Evolutionary conservation across 92 coral and sea anemone genomes (phyloP).

Genomic region (Epizoanthus stellaris): DNA sequence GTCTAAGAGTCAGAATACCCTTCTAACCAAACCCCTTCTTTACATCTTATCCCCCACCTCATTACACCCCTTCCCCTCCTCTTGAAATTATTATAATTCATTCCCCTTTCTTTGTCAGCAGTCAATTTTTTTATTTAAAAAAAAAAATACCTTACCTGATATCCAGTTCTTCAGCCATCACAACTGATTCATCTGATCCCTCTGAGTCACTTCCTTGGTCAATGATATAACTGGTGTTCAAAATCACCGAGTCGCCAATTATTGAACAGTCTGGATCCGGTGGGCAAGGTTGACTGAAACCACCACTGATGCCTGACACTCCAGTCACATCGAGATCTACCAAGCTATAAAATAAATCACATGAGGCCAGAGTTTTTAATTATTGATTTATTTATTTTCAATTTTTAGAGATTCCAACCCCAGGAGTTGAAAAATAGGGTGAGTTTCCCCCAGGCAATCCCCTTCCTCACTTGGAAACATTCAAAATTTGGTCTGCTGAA

Average conservation of each 20-base stretch:
- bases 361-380: background rate
- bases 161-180: slow-evolving; percentile 15
- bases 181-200: slow-evolving; percentile 10
- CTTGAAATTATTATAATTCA: background rate
- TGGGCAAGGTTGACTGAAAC: slow-evolving; percentile 11
- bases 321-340: slow-evolving; percentile 3
- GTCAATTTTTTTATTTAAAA: background rate
- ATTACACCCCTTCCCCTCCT: slow-evolving; percentile 3
- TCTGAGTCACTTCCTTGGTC: slow-evolving; percentile 8
- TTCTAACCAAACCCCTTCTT: slow-evolving; percentile 12
- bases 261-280: slow-evolving; percentile 8
- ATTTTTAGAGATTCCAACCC: background rate
- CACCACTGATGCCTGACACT: slow-evolving; percentile 14
- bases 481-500: background rate
- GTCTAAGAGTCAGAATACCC: slow-evolving; percentile 4
- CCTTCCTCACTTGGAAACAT: slow-evolving; percentile 4
- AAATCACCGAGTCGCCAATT: slow-evolving; percentile 7
- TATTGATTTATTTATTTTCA: background rate
- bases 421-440: background rate
- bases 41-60: background rate
- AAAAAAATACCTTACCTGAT: background rate
- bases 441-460: background rate
- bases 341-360: background rate
- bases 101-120: slow-evolving; percentile 5
- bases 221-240: slow-evolving; percentile 11